Percentiles rank a stretch among this genome's conserved stretches.
phyloP scores from a whole-genome alignment of 2,888 invertebrate species.

The Carpatolechia fugitivella region DNA sequence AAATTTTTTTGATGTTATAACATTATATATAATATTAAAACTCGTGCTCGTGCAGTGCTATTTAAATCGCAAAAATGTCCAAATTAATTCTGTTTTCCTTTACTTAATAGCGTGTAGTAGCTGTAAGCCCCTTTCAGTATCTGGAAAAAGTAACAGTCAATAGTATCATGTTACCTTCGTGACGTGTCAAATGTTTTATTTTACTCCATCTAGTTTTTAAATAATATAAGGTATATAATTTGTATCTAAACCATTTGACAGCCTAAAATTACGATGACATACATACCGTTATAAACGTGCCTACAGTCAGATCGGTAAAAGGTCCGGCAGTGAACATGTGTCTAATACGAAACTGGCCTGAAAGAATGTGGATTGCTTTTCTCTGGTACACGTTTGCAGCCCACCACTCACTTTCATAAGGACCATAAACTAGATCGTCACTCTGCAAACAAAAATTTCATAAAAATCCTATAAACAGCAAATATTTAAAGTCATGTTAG shows the following conservation, averaged over 20 bases:
- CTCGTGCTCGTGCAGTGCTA: too few species aligned
- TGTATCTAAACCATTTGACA: too few species aligned
- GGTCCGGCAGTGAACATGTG: constrained; percentile 63
- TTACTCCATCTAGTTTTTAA: too few species aligned
- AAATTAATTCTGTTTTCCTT: constrained; percentile 30
- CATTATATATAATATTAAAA: too few species aligned
- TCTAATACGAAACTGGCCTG: constrained; percentile 50
- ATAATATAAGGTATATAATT: too few species aligned
- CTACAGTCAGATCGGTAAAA: constrained; percentile 55
- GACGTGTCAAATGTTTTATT: too few species aligned
- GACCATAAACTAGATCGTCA: constrained; percentile 45
- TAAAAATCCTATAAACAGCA: too few species aligned
- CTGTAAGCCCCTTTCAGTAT: constrained; percentile 70
- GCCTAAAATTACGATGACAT: too few species aligned
- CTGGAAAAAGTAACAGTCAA: constrained; percentile 43
- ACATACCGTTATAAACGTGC: constrained; percentile 50
- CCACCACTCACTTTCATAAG: constrained; percentile 65
- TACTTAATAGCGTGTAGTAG: constrained; percentile 58
- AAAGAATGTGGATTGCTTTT: constrained; percentile 42
- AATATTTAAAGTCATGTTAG: too few species aligned
- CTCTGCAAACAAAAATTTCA: constrained; percentile 37
- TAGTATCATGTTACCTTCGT: too few species aligned
- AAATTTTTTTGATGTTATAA: too few species aligned
- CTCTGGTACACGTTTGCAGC: constrained; percentile 36
- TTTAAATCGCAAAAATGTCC: too few species aligned